These are phyloP conservation scores for Muntiacus reevesi DNA, from an alignment of 2,113 vertebrate species.

Conservation along the genomic window DNA sequence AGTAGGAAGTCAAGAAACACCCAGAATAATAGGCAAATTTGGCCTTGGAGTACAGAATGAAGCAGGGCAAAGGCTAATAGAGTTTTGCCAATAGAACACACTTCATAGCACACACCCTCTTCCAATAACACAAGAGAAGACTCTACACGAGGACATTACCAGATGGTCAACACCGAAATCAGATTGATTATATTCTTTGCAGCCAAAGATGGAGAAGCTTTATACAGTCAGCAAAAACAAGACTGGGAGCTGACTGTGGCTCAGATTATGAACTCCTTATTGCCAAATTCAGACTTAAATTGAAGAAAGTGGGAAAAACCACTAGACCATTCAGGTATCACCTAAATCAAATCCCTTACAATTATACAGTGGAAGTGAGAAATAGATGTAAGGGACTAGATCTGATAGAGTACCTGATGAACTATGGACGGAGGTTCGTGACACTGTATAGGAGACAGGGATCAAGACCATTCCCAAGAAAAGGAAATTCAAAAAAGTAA, in stretches of 20 bases:
- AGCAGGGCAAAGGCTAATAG: not conserved
- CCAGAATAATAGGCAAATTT: not conserved
- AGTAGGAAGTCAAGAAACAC: not conserved
- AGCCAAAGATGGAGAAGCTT: not conserved
- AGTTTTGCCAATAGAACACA: not conserved
- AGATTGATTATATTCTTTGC: not conserved
- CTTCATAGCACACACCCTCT: not conserved
- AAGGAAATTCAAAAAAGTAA: not conserved
- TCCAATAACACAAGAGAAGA: not conserved
- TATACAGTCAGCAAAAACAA: not conserved
- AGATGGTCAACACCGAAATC: not conserved
- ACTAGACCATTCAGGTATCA: not conserved
- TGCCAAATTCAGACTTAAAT: not conserved
- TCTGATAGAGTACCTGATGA: not conserved
- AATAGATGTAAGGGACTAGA: not conserved
- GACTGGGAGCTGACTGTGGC: not conserved
- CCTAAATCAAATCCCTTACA: not conserved
- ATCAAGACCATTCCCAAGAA: not conserved
- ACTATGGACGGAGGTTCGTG: not conserved
- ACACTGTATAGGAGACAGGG: not conserved
- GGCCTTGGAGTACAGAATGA: not conserved
- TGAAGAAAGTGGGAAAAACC: not conserved
- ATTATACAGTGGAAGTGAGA: not conserved
- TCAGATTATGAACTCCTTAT: not conserved
- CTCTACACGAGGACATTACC: not conserved